phyloP scores from a whole-genome alignment of 2,888 invertebrate species.

The Drosophila kokeensis region DNA sequence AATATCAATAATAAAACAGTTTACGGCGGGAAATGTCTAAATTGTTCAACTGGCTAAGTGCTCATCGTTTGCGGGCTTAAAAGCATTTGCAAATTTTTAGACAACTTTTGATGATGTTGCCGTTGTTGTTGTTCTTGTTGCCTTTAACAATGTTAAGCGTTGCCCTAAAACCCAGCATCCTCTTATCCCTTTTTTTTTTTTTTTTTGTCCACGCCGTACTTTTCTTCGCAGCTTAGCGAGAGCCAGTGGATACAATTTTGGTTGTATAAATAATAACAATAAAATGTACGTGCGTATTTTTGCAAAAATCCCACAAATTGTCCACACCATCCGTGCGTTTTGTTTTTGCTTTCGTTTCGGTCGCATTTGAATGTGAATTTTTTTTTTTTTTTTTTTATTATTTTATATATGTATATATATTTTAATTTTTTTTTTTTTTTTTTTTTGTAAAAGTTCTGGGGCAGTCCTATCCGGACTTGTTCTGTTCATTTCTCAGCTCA shows the following conservation, averaged over 20 bases:
- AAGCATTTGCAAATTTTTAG: slow-evolving; percentile 44
- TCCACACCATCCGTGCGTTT: slow-evolving; percentile 48
- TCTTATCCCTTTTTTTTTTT: slow-evolving; percentile 31
- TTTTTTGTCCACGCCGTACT: background rate
- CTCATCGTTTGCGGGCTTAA: slow-evolving; percentile 36
- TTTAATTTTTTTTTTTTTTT: slow-evolving; percentile 9
- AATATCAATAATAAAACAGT: slow-evolving; percentile 16
- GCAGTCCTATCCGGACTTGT: background rate
- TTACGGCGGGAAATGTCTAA: slow-evolving; percentile 12
- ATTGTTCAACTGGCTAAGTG: slow-evolving; percentile 31
- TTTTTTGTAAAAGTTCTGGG: slow-evolving; percentile 1
- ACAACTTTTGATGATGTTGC: slow-evolving; percentile 20
- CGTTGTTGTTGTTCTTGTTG: slow-evolving; percentile 20
- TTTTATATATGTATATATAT: background rate
- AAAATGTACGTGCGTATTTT: slow-evolving; percentile 64
- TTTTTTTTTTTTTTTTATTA: background rate
- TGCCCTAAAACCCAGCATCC: slow-evolving; percentile 27
- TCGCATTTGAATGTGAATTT: slow-evolving; percentile 8
- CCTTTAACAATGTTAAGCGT: slow-evolving; percentile 35
- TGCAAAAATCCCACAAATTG: slow-evolving; percentile 59
- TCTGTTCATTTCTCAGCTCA: slow-evolving; percentile 5
- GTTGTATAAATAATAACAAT: slow-evolving; percentile 71
- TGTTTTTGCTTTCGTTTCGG: slow-evolving; percentile 20
- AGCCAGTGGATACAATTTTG: slow-evolving; percentile 42
- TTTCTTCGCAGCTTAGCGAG: slow-evolving; percentile 18